Conservation (phyloP, 2,113 vertebrate genomes). For the Melanostigma gelatinosum region DNA sequence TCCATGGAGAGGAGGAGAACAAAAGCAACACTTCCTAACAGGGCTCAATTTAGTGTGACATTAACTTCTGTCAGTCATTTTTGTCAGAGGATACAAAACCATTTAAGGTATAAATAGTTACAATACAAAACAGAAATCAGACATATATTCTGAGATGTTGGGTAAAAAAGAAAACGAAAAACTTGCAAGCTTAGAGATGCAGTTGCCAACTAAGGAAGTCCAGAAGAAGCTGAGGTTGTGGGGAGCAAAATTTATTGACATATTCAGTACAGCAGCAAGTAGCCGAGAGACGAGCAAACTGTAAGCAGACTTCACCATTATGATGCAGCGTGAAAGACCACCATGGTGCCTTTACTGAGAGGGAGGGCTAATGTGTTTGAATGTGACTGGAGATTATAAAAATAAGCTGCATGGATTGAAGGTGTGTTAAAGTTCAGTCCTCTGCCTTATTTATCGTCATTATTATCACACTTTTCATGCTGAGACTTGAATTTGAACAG, state of each 20-base stretch:
- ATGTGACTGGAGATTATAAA: too few relatives aligned
- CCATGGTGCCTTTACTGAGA: background rate
- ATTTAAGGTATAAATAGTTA: conserved; percentile 8
- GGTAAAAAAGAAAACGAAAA: too few relatives aligned
- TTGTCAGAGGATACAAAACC: conserved; percentile 6
- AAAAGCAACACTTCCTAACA: background rate
- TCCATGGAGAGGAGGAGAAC: background rate
- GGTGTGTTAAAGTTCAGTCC: too few relatives aligned
- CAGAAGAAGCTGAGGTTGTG: background rate
- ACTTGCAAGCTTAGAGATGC: background rate
- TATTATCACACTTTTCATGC: too few relatives aligned
- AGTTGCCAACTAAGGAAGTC: conserved; percentile 2
- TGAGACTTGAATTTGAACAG: too few relatives aligned
- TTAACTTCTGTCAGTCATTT: conserved; percentile 22
- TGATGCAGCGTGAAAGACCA: background rate
- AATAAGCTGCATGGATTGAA: too few relatives aligned
- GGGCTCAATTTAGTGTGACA: conserved; percentile 7
- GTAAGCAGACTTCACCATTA: background rate
- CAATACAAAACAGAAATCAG: conserved; percentile 4
- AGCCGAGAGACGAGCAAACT: background rate
- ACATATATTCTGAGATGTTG: background rate
- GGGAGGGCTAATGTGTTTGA: too few relatives aligned
- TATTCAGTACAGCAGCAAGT: background rate
- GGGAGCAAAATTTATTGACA: too few relatives aligned
- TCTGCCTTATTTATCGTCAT: too few relatives aligned